phyloP scores from a whole-genome alignment of 2,888 invertebrate species.

The Disparrhopalites patrizii region DNA sequence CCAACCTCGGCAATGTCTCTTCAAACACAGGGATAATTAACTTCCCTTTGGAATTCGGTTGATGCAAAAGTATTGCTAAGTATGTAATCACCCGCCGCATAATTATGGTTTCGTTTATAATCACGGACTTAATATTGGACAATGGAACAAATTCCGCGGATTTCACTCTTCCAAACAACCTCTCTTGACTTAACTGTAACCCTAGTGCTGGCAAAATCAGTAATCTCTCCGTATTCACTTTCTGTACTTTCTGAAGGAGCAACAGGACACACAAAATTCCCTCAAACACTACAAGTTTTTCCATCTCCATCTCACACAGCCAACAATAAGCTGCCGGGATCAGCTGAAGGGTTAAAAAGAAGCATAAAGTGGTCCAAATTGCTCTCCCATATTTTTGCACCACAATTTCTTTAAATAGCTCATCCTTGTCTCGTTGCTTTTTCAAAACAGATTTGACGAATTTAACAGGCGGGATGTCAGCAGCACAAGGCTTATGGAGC shows the following conservation, averaged over 20 bases:
- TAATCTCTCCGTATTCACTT: conserved; percentile 6
- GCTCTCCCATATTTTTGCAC: not conserved
- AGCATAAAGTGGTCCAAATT: not conserved
- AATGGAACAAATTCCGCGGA: conserved; percentile 8
- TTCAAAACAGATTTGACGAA: not conserved
- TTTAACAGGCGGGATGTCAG: not conserved
- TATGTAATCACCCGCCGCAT: conserved; percentile 25
- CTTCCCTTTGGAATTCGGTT: not conserved
- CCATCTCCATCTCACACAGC: not conserved
- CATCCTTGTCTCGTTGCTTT: not conserved
- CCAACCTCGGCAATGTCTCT: conserved; percentile 11
- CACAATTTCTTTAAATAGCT: not conserved
- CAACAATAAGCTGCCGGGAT: not conserved
- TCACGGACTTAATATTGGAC: conserved; percentile 14
- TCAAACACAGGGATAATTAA: conserved; percentile 17
- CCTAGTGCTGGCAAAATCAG: conserved; percentile 16
- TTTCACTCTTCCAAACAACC: not conserved
- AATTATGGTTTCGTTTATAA: conserved; percentile 23
- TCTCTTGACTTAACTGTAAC: conserved; percentile 15
- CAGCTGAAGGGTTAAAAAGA: not conserved
- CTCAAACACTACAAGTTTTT: not conserved
- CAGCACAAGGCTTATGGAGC: not conserved
- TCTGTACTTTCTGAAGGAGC: not conserved
- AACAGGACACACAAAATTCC: not conserved
- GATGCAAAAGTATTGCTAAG: conserved; percentile 1